Conservation (phyloP, 1,140 invertebrate species). For the Drosophila bifasciata region DNA sequence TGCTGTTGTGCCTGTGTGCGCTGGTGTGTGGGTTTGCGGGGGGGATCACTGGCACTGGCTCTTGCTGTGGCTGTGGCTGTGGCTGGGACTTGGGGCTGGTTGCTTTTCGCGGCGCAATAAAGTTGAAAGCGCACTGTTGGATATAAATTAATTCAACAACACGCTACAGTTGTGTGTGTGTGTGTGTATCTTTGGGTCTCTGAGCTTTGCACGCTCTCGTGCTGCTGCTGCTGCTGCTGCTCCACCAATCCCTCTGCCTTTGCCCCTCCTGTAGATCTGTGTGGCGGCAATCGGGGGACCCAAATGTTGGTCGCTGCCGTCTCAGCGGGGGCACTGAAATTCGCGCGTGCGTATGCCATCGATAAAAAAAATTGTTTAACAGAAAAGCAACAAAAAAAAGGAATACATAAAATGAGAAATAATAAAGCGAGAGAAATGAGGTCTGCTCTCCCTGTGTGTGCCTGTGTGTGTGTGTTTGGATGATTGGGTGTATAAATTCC, state of each 20-base stretch:
- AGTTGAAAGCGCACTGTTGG: constrained; percentile 82
- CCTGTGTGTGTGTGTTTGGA: constrained; percentile 24
- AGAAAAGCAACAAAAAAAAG: constrained; percentile 58
- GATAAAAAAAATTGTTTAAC: constrained; percentile 79
- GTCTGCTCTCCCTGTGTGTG: constrained; percentile 34
- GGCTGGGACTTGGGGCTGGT: constrained; percentile 42
- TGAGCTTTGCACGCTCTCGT: constrained; percentile 76
- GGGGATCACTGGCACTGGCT: constrained; percentile 23
- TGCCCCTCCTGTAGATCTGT: constrained; percentile 1
- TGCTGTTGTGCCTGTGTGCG: constrained; percentile 38
- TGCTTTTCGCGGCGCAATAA: constrained; percentile 81
- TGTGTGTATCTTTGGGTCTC: constrained; percentile 53
- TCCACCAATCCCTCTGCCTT: neutral
- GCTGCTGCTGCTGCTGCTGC: constrained; percentile 47
- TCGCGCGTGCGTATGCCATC: constrained; percentile 81
- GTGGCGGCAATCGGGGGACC: constrained; percentile 42
- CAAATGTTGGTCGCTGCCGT: constrained; percentile 58
- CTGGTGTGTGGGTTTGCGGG: constrained; percentile 63
- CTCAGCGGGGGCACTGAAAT: constrained; percentile 77
- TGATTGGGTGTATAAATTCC: constrained; percentile 30
- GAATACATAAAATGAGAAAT: constrained; percentile 45
- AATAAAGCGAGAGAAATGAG: constrained; percentile 72
- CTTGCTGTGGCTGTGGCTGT: constrained; percentile 7
- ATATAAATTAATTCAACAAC: constrained; percentile 83
- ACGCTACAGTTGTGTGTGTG: constrained; percentile 62